Evolutionary conservation across 2,888 invertebrate species (phyloP), one percentile per base, ranked within the genome.

Genomic region (Amorpha juglandis): DNA sequence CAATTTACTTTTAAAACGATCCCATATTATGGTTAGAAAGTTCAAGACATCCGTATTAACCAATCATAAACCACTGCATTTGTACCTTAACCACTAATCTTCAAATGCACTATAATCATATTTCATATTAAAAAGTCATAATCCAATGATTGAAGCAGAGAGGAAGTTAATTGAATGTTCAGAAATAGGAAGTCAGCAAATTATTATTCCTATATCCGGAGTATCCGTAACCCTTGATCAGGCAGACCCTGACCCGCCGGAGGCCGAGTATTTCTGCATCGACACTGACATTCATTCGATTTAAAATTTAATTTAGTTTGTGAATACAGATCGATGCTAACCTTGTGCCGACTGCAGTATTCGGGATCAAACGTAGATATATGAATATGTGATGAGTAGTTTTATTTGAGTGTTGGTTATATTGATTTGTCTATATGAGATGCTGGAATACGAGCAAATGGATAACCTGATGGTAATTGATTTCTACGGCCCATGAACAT

Each of bases 291-390:
- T 12, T 42, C 58, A 42, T 19, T 58, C 58, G 11, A 58, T 55
- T 55, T 38, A 55, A 55, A 55, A 19, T 58, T 19, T 58, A 38
- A 58, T 58, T 42, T 58, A 42, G 58, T 38, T 58, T 42, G 42
- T 42, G 38, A 42, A 58, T 38, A 42, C 58, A 58, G 58, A 42
- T 58, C 42, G 58, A 42, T 58, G 12, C 19, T 16, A 35, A 55
- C 55, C 55, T 55, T 55, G 42, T 42, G 11, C 4, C 27, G 55
- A 55, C 11, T 21, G 55, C 11, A 27, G 11, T 38, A 6, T 27
- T 4, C 4, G 55, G 55, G 33, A 11, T 16, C 35, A 42, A 38
- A 58, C n/a, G 35, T 38, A 12, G 42, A 21, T 12, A 14, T 45
- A 45, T 12, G 45, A 12, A 12, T 45, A 12, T 2, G 9, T 11